Evolutionary conservation across 2,797 vertebrate genomes (phyloP).

Genomic region (Anguilla obscura): DNA sequence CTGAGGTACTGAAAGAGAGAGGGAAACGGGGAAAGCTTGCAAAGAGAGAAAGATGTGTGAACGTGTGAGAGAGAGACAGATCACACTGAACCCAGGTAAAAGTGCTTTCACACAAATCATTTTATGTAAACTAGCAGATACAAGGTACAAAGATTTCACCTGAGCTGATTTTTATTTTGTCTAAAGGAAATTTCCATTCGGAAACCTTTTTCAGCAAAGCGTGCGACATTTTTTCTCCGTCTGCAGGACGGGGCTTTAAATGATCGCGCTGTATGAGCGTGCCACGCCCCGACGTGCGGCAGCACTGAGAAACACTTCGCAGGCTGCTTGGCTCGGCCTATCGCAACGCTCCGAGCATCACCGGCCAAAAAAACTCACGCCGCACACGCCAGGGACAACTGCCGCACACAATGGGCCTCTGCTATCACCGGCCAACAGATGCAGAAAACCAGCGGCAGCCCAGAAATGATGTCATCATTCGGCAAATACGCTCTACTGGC

Average conservation of each 20-base stretch:
- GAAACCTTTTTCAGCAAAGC: not conserved
- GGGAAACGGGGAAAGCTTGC: constrained; percentile 29
- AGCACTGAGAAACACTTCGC: not conserved
- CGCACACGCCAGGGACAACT: not conserved
- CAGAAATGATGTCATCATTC: not conserved
- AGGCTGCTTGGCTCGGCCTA: not conserved
- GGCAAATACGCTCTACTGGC: not conserved
- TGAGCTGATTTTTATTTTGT: not conserved
- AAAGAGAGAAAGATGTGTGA: not conserved
- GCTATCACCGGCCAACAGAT: not conserved
- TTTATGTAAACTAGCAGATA: constrained; percentile 58
- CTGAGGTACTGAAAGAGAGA: constrained; percentile 35
- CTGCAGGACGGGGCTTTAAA: not conserved
- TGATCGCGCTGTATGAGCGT: not conserved
- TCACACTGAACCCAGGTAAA: not conserved
- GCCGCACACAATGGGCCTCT: not conserved
- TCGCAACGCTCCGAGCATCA: not conserved
- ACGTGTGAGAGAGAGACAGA: constrained; percentile 51
- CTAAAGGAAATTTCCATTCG: not conserved
- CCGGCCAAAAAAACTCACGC: not conserved
- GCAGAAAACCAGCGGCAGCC: not conserved
- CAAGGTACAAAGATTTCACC: constrained; percentile 61
- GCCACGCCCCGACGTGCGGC: not conserved
- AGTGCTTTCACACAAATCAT: constrained; percentile 54
- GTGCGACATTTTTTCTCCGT: not conserved